phyloP scores from a whole-genome alignment of 2,797 vertebrate species.

The Propithecus deckenii region DNA sequence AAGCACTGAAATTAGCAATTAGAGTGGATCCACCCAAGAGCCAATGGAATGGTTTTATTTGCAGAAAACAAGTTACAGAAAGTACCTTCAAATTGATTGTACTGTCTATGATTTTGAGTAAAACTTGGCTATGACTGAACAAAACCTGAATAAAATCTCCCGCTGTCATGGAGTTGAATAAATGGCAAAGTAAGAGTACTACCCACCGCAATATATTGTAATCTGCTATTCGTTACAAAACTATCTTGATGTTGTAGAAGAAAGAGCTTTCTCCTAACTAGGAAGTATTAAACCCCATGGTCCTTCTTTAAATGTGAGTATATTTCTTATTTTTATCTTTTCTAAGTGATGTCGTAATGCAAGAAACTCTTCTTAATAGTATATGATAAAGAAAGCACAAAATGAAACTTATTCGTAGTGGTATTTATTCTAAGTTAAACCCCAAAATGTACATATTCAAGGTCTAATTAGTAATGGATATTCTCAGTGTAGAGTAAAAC shows the following conservation, averaged over 20 bases:
- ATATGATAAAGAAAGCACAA: not conserved
- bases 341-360: not conserved
- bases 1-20: conserved; percentile 8
- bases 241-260: not conserved
- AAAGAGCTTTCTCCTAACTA: not conserved
- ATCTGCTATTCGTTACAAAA: not conserved
- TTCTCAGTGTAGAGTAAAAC: not conserved
- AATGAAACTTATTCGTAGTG: not conserved
- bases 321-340: conserved; percentile 8
- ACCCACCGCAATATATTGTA: not conserved
- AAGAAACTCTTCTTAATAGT: not conserved
- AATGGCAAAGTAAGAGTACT: not conserved
- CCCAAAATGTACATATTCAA: not conserved
- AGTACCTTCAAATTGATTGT: conserved; percentile 8
- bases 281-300: not conserved
- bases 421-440: not conserved
- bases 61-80: not conserved
- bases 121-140: not conserved
- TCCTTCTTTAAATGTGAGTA: not conserved
- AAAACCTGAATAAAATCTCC: not conserved
- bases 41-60: conserved; percentile 3
- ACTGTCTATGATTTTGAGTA: not conserved
- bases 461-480: not conserved
- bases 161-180: not conserved
- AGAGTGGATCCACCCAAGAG: not conserved